Base-by-base conservation (phyloP, 2,888 invertebrate genomes). In the Mycalesis mineus region DNA sequence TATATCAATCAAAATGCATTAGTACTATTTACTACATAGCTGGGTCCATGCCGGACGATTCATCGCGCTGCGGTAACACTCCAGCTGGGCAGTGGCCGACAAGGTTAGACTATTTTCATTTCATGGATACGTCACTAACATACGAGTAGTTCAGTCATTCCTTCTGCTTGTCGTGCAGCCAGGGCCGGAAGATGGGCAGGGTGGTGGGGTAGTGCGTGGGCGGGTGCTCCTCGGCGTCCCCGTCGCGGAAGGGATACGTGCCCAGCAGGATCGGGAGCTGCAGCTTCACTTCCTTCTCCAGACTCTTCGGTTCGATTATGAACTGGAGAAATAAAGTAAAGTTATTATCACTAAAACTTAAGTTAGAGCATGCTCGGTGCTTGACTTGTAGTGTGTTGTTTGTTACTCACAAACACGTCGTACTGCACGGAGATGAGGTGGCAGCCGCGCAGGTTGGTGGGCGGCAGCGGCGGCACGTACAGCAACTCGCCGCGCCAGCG, bases 151-250 rank as follows among this genome's bases (percentile, higher is more conserved):
- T 22, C 29, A 7, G 60, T 83, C 77, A 83, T 69, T 84, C 76
- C n/a, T 68, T 69, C 9, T 82, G 82, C 50, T 88, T 88, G 62
- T 96, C 96, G 74, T 95, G 94, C 55, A 96, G 90, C 96, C 96
- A 96, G 42, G 97, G 96, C 66, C 97, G 91, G 85, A 97, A 97
- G 68, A 97, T 95, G 45, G 97, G 97, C 77, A 97, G 87, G 44
- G 96, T 96, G 66, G 95, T 95, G 53, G 97, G 97, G 86, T 97
- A 97, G 85, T 97, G 96, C n/a, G 96, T 95, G 66, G 96, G 96
- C 33, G 94, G 93, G 72, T 95, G 95, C 29, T 93, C 91, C 22
- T 92, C 92, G 5, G 91, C 91, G 63, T 92, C 93, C 58, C 92
- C 93, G 58, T 92, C 93, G 64, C 93, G 91, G 77, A 97, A 92